phyloP scores from a whole-genome alignment of 2,888 invertebrate genomes.

The Operophtera brumata region DNA sequence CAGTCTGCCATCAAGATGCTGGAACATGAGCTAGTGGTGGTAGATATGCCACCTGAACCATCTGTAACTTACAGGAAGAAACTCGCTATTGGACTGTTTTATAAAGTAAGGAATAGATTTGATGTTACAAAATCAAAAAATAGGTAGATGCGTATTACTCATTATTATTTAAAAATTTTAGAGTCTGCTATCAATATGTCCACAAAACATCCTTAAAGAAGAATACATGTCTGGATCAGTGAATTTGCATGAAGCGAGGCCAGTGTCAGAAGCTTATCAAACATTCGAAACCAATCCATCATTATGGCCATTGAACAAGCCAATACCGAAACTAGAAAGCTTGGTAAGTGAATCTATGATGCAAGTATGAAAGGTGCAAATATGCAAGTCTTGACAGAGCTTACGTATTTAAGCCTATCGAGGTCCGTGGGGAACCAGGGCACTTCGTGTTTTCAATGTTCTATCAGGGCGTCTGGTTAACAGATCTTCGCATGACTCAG shows the following conservation, averaged over 20 bases:
- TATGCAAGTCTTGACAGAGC: too few species aligned
- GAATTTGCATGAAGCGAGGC: slow-evolving; percentile 64
- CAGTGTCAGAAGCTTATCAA: slow-evolving; percentile 81
- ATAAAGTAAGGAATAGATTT: slow-evolving; percentile 38
- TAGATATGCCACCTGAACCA: slow-evolving; percentile 72
- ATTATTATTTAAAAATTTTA: slow-evolving; percentile 36
- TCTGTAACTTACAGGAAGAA: slow-evolving; percentile 78
- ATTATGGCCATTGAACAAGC: slow-evolving; percentile 83
- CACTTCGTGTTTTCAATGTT: too few species aligned
- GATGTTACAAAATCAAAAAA: neutral
- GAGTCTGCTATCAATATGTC: slow-evolving; percentile 76
- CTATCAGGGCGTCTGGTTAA: too few species aligned
- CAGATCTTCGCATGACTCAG: too few species aligned
- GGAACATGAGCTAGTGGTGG: slow-evolving; percentile 46
- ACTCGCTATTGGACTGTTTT: slow-evolving; percentile 80
- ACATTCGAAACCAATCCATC: slow-evolving; percentile 80
- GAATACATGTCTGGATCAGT: slow-evolving; percentile 68
- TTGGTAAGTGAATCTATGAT: slow-evolving; percentile 40
- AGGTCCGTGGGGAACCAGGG: too few species aligned
- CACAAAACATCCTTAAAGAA: slow-evolving; percentile 55
- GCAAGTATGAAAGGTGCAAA: too few species aligned
- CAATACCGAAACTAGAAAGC: slow-evolving; percentile 83
- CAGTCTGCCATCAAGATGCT: slow-evolving; percentile 51
- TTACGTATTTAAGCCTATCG: too few species aligned
- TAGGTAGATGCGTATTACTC: neutral